Evolutionary conservation across 2,113 vertebrate genomes (phyloP), one percentile per base, ranked within the genome.

Genomic region (Oncorhynchus masou): DNA sequence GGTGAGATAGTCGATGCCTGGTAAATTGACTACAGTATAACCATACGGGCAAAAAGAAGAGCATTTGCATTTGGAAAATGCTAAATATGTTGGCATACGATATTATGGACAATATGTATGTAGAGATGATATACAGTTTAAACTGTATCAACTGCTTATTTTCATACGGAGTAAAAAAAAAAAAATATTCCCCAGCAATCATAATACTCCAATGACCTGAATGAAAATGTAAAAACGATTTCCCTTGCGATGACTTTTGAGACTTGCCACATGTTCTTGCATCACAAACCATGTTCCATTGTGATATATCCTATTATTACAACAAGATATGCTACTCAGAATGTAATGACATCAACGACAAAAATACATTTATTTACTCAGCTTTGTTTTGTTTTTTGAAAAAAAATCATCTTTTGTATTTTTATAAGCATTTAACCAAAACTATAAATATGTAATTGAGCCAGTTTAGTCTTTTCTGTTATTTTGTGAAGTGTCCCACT

Each of bases 381-480:
- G 59, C 68, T 74, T 78, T 74, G 31, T 71, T 76, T 79, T 57
- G 59, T 60, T 80, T 27, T 48, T 74, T 70, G 27, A 74, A 8
- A 81, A 79, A 67, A 81, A 79, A 67, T 49, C 68, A 15, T 80
- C 48, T 82, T 83, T 74, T 81, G 77, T 79, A 81, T 81, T 85
- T 79, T 84, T 81, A 29, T 81, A 75, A 73, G 74, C 87, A 88
- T 79, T 76, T 87, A 83, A 70, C 77, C 76, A 22, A 77, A 77
- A 78, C 15, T 19, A 54, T 54, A 19, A 77, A 86, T 87, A 79
- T 59, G 70, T 84, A 79, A 79, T 84, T 92, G 91, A 92, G 91
- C 90, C 91, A 87, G 82, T 78, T 86, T 72, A 64, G 0, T 81
- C 13, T 68, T 48, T 77, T 45, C 34, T 16, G 51, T 51, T 64